Conservation (phyloP, 2,113 vertebrate genomes). For the Mesembrinibis cayennensis region DNA sequence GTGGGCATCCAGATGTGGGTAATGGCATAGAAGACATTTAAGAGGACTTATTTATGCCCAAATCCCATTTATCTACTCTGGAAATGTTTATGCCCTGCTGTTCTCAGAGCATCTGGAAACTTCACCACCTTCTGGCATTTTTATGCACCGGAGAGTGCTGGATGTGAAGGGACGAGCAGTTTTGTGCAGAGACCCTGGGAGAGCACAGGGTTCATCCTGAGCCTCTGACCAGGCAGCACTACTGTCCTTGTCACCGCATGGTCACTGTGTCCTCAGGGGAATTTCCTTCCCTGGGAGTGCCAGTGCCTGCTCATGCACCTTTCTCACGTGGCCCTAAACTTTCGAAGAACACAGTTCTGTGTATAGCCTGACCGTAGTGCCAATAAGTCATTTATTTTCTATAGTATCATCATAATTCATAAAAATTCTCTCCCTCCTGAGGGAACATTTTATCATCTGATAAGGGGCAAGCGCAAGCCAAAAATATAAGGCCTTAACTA, state of each 20-base stretch:
- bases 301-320: rapidly evolving
- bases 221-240: not conserved
- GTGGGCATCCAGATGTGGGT: not conserved
- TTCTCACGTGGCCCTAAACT: not conserved
- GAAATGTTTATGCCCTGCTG: not conserved
- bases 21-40: not conserved
- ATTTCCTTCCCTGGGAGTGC: not conserved
- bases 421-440: slow-evolving; percentile 15
- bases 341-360: not conserved
- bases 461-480: slow-evolving; percentile 42
- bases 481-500: slow-evolving; percentile 32
- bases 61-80: not conserved
- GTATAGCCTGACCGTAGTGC: not conserved
- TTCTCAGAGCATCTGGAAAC: not conserved
- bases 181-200: not conserved
- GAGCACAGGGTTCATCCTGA: not conserved
- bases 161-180: not conserved
- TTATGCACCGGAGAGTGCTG: not conserved
- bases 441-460: slow-evolving; percentile 43
- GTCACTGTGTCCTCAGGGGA: not conserved
- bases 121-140: not conserved
- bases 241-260: rapidly evolving
- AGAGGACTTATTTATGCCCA: not conserved
- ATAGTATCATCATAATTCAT: slow-evolving; percentile 20
- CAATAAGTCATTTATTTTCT: slow-evolving; percentile 42